Conservation (phyloP, 2,888 invertebrate genomes). For the Agonopterix alstromeriana region DNA sequence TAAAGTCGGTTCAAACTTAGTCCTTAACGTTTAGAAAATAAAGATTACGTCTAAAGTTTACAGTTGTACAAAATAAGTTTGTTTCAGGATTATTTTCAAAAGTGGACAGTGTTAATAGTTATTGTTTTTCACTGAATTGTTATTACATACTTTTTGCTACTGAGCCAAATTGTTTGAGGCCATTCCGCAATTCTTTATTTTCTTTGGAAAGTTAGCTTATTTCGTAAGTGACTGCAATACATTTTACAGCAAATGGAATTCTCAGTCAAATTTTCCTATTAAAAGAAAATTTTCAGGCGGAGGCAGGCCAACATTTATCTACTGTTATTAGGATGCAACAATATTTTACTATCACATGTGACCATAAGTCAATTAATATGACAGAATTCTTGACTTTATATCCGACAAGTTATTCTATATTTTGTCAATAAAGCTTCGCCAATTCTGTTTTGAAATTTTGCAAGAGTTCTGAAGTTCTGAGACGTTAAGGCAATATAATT, state of each 20-base stretch:
- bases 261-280: conserved; percentile 1
- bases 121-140: conserved; percentile 49
- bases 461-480: no score
- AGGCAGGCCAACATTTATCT: no score
- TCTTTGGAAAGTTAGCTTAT: no score
- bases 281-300: background rate
- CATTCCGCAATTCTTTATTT: conserved; percentile 4
- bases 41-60: background rate
- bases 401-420: no score
- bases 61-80: conserved; percentile 8
- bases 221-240: no score
- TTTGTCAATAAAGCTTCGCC: no score
- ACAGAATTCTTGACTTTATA: no score
- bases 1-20: background rate
- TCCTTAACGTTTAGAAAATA: background rate
- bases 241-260: background rate
- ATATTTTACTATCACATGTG: no score
- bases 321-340: no score
- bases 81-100: conserved; percentile 37
- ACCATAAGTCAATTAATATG: no score
- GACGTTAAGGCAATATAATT: no score
- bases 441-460: no score
- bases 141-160: conserved; percentile 53
- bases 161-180: conserved; percentile 42
- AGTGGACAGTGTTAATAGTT: conserved; percentile 58